Evolutionary conservation across 2,113 vertebrate genomes (phyloP).

Genomic region (Melanerpes aurifrons): DNA sequence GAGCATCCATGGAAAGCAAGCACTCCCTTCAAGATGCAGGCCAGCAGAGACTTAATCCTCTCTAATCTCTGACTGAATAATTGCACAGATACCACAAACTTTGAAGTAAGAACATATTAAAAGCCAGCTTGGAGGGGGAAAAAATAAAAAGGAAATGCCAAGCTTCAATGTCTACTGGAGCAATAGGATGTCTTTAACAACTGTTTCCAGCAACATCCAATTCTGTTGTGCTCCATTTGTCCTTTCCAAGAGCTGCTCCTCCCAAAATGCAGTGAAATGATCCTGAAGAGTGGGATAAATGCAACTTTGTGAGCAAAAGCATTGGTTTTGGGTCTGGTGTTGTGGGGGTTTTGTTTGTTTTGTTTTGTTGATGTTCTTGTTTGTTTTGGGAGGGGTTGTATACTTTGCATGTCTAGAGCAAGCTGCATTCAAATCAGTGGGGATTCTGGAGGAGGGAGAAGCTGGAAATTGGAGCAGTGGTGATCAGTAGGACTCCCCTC

Average conservation of each 20-base stretch:
- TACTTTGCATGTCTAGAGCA: neutral
- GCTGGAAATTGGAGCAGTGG: neutral
- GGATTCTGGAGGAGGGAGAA: neutral
- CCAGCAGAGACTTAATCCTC: constrained; percentile 47
- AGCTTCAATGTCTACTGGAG: neutral
- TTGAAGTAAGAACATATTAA: constrained; percentile 54
- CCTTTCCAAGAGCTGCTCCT: neutral
- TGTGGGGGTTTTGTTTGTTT: neutral
- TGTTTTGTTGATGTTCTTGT: neutral
- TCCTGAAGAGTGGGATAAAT: neutral
- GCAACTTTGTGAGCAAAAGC: neutral
- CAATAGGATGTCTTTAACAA: neutral
- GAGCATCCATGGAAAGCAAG: neutral
- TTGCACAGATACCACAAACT: constrained; percentile 53
- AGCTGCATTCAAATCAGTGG: neutral
- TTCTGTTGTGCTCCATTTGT: neutral
- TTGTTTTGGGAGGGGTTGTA: neutral
- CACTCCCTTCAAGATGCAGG: neutral
- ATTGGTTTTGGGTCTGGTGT: neutral
- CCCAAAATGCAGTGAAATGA: neutral
- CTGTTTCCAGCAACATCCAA: neutral
- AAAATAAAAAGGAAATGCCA: neutral
- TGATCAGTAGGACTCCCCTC: neutral
- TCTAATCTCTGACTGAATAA: constrained; percentile 55
- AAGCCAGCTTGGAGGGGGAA: neutral